Percentiles rank a stretch among this genome's conserved stretches.
phyloP scores from a whole-genome alignment of 2,113 vertebrate species.

The Castor canadensis region DNA sequence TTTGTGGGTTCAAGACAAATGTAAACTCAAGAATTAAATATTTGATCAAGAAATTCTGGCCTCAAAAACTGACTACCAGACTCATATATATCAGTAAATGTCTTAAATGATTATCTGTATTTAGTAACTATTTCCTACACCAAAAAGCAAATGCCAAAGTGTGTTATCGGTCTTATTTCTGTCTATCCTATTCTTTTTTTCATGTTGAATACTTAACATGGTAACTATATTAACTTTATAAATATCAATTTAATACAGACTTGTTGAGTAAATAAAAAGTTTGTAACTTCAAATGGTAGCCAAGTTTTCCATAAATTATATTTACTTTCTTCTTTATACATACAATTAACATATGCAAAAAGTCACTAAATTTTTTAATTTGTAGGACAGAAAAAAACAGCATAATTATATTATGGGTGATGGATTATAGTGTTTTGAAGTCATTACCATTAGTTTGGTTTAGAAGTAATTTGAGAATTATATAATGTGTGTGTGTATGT shows the following conservation, averaged over 20 bases:
- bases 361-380: background rate
- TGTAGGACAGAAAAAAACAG: background rate
- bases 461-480: constrained; percentile 48
- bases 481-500: background rate
- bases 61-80: background rate
- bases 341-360: background rate
- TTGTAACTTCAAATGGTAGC: background rate
- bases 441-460: background rate
- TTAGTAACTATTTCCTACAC: background rate
- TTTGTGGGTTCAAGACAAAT: background rate
- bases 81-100: background rate
- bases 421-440: constrained; percentile 41
- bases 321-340: background rate
- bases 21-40: background rate
- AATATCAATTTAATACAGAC: background rate
- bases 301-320: background rate
- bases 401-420: constrained; percentile 16
- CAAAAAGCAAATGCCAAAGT: background rate
- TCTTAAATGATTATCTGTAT: background rate
- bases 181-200: background rate
- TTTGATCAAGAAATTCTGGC: background rate
- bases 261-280: background rate
- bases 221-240: background rate
- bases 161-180: background rate
- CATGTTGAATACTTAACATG: background rate